Evolutionary conservation across 1,140 invertebrate genomes (phyloP), one percentile per base, ranked within the genome.

Genomic region (Habropoda laboriosa): DNA sequence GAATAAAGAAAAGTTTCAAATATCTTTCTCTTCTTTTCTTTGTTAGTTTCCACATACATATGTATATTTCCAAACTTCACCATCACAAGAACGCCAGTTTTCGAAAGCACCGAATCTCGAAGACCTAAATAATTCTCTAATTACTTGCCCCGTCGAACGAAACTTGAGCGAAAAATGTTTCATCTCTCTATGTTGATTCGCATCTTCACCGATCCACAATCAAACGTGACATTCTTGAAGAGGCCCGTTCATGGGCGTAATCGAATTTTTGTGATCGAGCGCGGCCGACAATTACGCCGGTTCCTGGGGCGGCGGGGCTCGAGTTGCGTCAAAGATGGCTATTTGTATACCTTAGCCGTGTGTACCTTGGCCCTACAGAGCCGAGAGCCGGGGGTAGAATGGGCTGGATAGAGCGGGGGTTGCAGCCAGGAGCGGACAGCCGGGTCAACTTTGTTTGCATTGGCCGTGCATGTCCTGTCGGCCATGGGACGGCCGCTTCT

Each of bases 401-500:
- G 70, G 82, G 57, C 24, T 47, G 79, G 74, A 40, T 21, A 53
- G 64, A 67, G 47, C 60, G 81, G 80, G 75, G 78, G 70, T 58
- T 76, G 73, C 58, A 75, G 83, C 64, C 57, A 74, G 79, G 72
- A 88, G 87, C 74, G 82, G 82, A 85, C 88, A 87, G 89, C 88
- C 85, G 88, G 90, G 89, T 91, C 90, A 91, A 91, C 90, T 91
- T 91, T 92, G 91, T 92, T 92, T 92, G 90, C 88, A 89, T 88
- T 92, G 88, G 83, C 81, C 85, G 86, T 91, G 87, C 89, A 90
- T 91, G 91, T 91, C 84, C 85, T 85, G 80, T 86, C 87, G 81
- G 81, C 61, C 74, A 82, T 79, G 75, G 55, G 77, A 81, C 71
- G 70, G 76, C 86, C 87, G 88, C 88, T 91, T 92, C 91, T 92